Evolutionary conservation across 2,797 vertebrate species (phyloP), one percentile per base, ranked within the genome.

Genomic region (Coregonus sp.): DNA sequence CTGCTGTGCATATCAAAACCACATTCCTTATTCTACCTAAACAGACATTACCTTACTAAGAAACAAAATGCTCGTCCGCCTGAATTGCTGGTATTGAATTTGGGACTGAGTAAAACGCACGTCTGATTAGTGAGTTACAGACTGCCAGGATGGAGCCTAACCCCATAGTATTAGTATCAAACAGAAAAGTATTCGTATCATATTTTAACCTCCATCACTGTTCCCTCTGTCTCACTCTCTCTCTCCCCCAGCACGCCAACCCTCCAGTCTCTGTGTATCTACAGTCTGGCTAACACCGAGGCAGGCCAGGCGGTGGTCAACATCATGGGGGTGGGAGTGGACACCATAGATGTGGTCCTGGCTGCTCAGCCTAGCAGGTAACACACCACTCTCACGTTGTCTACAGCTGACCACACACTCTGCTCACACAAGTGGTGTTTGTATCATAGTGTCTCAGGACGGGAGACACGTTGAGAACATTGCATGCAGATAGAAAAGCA

Each of bases 281-380:
- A 97, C 91, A 98, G 98, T 88, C 91, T 99, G 91, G 96, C 97
- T 11, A 98, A 99, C 91, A 98, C 96, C 0, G 98, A 99, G 87
- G 97, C 98, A 1, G 98, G 98, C 1, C 98, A 99, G 89, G 97
- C 98, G 0, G 95, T 99, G 33, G 95, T 99, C 76, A 98, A 96
- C 73, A 99, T 99, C 87, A 99, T 99, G 97, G 97, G 96, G 3
- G 96, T 99, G 0, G 98, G 98, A 0, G 98, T 99, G 86, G 97
- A 99, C 92, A 97, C 97, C 61, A 99, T 99, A 9, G 97, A 99
- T 51, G 84, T 96, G 88, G 97, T 99, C 0, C 92, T 99, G 91
- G 95, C 96, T 66, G 95, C 96, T 29, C 98, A 99, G 87, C 94
- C 95, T 54, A 95, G 94, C 86, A 97, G 98, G 98, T 99, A 79